These are phyloP conservation scores for Amphipyra tragopoginis DNA, from an alignment of 2,888 invertebrate genomes.

Conservation along the genomic window DNA sequence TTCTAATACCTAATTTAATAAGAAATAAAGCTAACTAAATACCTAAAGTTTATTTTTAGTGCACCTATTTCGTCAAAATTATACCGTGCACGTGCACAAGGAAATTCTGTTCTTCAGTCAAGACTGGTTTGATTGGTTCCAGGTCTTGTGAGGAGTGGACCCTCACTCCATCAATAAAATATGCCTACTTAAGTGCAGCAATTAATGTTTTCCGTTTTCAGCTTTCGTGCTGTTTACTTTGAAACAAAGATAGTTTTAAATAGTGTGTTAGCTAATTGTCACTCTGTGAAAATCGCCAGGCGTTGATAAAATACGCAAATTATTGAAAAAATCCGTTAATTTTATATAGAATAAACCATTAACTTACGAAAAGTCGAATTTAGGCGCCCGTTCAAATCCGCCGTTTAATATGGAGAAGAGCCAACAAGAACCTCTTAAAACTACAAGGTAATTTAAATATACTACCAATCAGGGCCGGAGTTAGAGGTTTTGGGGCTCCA, in stretches of 20 bases:
- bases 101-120: background rate
- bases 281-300: background rate
- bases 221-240: background rate
- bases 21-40: slow-evolving; percentile 19
- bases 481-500: no score
- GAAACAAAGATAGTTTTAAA: background rate
- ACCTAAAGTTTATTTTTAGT: slow-evolving; percentile 3
- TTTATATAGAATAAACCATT: no score
- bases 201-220: no score
- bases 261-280: background rate
- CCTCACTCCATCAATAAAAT: no score
- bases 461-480: no score
- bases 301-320: background rate
- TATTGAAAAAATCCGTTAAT: no score
- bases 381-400: no score
- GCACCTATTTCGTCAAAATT: slow-evolving; percentile 8
- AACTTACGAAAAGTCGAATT: no score
- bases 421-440: no score
- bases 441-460: no score
- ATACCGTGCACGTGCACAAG: slow-evolving; percentile 1
- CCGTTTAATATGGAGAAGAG: no score
- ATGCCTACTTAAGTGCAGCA: no score
- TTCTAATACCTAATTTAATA: slow-evolving; percentile 27
- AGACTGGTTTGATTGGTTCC: background rate
- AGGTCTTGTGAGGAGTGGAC: background rate